Evolutionary conservation across 1,140 invertebrate species (phyloP).

Genomic region (Drosophila insularis): DNA sequence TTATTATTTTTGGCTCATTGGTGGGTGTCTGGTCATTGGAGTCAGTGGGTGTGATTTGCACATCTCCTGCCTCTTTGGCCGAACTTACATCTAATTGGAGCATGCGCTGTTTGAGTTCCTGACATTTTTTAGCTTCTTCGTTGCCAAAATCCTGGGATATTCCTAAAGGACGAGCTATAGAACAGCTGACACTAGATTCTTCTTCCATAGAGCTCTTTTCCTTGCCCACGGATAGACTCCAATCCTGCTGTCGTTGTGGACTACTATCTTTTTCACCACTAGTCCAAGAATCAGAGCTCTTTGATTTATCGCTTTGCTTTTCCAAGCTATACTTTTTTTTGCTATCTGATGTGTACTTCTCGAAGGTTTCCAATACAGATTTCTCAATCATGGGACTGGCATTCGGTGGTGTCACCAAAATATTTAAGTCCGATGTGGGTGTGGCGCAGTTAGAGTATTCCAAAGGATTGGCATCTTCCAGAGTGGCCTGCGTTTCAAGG

Average conservation of each 20-base stretch:
- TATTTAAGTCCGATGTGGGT: conserved; percentile 76
- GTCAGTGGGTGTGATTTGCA: conserved; percentile 41
- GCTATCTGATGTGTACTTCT: conserved; percentile 65
- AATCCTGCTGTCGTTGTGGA: conserved; percentile 79
- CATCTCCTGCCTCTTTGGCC: conserved; percentile 33
- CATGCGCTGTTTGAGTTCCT: conserved; percentile 77
- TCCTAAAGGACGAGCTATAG: conserved; percentile 89
- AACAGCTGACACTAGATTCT: conserved; percentile 90
- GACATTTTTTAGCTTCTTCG: conserved; percentile 83
- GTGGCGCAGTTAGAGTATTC: conserved; percentile 79
- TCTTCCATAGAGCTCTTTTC: conserved; percentile 87
- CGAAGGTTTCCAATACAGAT: conserved; percentile 72
- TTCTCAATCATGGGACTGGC: conserved; percentile 78
- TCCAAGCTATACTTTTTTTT: conserved; percentile 83
- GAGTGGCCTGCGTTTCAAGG: conserved; percentile 73
- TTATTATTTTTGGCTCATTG: conserved; percentile 59
- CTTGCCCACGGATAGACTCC: conserved; percentile 83
- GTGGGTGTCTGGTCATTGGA: conserved; percentile 67
- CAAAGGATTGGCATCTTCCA: conserved; percentile 75
- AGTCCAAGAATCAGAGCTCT: conserved; percentile 87
- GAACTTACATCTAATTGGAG: conserved; percentile 63
- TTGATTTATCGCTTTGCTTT: conserved; percentile 86
- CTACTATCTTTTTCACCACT: conserved; percentile 85
- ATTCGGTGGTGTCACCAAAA: conserved; percentile 76
- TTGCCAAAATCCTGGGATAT: conserved; percentile 89